These are phyloP conservation scores for Petroica traversi DNA, from an alignment of 2,113 vertebrate genomes.

Conservation along the genomic window DNA sequence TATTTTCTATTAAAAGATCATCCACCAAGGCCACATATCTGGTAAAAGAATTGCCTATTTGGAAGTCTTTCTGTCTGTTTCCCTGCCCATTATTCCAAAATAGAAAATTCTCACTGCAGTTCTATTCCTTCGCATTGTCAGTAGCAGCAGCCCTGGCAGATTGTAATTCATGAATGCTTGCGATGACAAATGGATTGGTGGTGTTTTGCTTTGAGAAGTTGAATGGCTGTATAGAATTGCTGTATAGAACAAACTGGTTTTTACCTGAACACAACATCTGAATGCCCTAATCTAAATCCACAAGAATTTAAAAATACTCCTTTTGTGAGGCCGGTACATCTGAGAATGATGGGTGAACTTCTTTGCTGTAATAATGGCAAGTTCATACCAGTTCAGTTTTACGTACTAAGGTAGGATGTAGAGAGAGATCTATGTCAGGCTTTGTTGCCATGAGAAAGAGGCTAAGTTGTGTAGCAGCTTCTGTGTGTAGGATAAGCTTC, in stretches of 20 bases:
- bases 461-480: neutral
- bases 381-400: neutral
- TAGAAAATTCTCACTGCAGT: neutral
- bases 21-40: neutral
- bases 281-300: neutral
- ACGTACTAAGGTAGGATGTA: neutral
- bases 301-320: neutral
- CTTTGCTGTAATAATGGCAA: neutral
- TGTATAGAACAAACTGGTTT: accelerated
- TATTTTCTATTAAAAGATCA: neutral
- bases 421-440: neutral
- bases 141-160: neutral
- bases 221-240: neutral
- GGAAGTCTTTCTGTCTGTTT: neutral
- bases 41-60: neutral
- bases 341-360: neutral
- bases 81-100: neutral
- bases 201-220: neutral
- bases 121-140: neutral
- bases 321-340: accelerated
- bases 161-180: neutral
- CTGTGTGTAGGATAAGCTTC: neutral
- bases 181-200: neutral
- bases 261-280: neutral
- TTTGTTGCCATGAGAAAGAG: neutral